Conservation (phyloP, 2,797 vertebrate species). For the Manis crassicaudata region DNA sequence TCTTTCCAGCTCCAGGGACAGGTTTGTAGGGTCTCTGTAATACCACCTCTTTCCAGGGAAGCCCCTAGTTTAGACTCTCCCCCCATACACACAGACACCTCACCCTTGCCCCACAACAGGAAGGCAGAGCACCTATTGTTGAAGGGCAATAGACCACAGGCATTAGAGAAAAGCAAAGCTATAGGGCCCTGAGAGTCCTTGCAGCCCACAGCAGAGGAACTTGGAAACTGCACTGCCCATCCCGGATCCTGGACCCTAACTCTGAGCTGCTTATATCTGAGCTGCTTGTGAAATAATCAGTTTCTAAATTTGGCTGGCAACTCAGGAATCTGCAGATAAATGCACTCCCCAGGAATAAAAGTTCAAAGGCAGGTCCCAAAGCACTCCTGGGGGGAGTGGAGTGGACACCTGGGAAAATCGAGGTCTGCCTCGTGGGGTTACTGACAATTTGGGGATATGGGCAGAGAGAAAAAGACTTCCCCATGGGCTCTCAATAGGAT, state of each 20-base stretch:
- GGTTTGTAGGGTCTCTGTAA: not conserved
- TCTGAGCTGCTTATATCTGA: not conserved
- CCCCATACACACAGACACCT: not conserved
- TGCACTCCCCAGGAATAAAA: not conserved
- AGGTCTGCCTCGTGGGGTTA: not conserved
- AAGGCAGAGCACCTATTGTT: not conserved
- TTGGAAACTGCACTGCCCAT: not conserved
- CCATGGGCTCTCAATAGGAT: not conserved
- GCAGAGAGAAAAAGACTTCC: not conserved
- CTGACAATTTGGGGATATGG: not conserved
- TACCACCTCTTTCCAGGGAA: not conserved
- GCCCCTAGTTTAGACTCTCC: not conserved
- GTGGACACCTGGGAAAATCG: not conserved
- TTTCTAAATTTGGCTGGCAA: not conserved
- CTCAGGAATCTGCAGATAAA: not conserved
- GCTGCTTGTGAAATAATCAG: too few relatives aligned
- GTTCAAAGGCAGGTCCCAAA: not conserved
- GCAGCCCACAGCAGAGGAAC: not conserved
- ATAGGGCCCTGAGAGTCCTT: not conserved
- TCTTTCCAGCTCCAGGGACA: not conserved
- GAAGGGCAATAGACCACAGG: not conserved
- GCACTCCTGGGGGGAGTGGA: not conserved
- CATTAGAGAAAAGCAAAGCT: not conserved
- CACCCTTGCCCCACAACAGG: not conserved
- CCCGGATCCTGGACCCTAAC: rapidly evolving